Evolutionary conservation across 1,140 invertebrate species (phyloP), one percentile per base, ranked within the genome.

Genomic region (Riptortus pedestris): DNA sequence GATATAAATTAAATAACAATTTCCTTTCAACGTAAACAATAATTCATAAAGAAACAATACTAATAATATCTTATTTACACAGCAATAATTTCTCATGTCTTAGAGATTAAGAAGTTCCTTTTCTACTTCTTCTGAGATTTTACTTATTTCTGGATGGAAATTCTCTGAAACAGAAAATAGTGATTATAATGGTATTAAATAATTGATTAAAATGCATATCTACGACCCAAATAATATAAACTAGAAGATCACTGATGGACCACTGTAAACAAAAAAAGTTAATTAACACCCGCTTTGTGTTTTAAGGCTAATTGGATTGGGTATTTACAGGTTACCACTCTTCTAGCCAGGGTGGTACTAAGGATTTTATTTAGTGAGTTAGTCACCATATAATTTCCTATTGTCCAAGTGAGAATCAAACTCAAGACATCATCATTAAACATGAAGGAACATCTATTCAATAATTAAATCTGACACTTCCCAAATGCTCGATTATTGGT

Each of bases 11-110:
- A 55, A 27, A 55, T 55, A 24, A 55, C 22, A 55, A 24, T 9
- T n/a, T 38, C 31, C 14, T 38, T 38, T 38, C 5, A 5, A 7
- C 31, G 24, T 55, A 26, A 55, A 20, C 16, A 47, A 55, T 24
- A 24, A 24, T 55, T 24, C 24, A 9, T 55, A 16, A 24, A 7
- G 14, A 55, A 18, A 16, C 20, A 55, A 55, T 4, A 55, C 20
- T 55, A 55, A 55, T 55, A 55, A 55, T 55, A 55, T 55, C 51
- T 55, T 55, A 55, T 55, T 55, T 55, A 55, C 51, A 55, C 51
- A 55, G 51, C 51, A 55, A 24, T 24, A 24, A 38, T 24, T 55
- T 55, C 51, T 55, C 51, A 26, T 14, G 14, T 38, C 20, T n/a
- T 55, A 16, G 24, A 11, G 20, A 14, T 55, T 18, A 24, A 55